Conservation (phyloP, 2,797 vertebrate genomes). For the Chlorospingus flavigularis region DNA sequence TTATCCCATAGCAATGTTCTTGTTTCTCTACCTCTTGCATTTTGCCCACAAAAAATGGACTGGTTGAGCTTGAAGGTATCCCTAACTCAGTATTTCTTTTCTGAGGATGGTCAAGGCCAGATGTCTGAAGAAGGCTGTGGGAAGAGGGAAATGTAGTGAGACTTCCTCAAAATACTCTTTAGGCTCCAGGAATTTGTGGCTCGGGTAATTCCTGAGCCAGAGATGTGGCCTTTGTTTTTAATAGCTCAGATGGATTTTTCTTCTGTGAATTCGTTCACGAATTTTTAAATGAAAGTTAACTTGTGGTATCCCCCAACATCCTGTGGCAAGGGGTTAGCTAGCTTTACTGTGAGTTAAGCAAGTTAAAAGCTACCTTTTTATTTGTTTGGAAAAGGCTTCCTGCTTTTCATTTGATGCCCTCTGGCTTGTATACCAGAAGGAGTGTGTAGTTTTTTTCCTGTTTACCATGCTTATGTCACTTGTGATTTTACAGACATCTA, state of each 20-base stretch:
- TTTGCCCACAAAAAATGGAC: background rate
- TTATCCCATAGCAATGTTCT: background rate
- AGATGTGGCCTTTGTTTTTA: conserved; percentile 52
- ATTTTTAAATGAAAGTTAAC: conserved; percentile 53
- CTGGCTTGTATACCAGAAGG: background rate
- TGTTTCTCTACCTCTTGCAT: background rate
- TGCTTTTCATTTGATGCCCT: background rate
- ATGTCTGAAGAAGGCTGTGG: conserved; percentile 19
- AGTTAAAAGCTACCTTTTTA: conserved; percentile 34
- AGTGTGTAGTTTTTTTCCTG: background rate
- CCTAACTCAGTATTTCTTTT: background rate
- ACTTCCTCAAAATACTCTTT: conserved; percentile 61
- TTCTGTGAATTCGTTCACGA: conserved; percentile 32
- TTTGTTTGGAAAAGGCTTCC: background rate
- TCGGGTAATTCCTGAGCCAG: conserved; percentile 6
- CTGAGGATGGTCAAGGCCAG: background rate
- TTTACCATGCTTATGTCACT: background rate
- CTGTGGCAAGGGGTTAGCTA: conserved; percentile 14
- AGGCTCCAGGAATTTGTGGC: conserved; percentile 53
- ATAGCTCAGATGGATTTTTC: conserved; percentile 60
- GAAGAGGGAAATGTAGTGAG: conserved; percentile 15
- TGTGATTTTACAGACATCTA: background rate
- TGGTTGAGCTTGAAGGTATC: background rate
- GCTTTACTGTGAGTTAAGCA: conserved; percentile 4
- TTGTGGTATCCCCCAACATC: conserved; percentile 54